These are phyloP conservation scores for Psettodes erumei DNA, from an alignment of 2,113 vertebrate species.

Conservation along the genomic window DNA sequence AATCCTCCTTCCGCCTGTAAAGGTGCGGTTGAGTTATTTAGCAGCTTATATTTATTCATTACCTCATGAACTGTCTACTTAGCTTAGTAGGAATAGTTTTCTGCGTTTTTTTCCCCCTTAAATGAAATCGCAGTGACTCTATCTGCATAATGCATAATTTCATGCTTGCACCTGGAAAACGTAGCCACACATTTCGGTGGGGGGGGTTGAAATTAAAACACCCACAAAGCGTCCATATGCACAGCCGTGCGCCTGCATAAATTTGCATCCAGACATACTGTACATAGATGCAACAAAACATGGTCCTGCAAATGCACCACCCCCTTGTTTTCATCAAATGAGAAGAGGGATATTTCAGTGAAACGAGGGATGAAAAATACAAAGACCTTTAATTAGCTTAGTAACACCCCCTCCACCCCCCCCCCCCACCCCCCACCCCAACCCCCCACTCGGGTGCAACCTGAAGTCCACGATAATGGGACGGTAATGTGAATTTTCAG, in stretches of 20 bases:
- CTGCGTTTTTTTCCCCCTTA: neutral
- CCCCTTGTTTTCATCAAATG: neutral
- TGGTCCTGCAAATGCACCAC: neutral
- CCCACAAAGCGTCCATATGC: neutral
- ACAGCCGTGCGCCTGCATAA: neutral
- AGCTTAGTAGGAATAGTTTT: constrained; percentile 22
- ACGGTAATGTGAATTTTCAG: neutral
- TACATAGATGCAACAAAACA: too few species aligned
- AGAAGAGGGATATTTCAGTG: neutral
- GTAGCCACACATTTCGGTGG: constrained; percentile 23
- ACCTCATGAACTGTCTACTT: constrained; percentile 46
- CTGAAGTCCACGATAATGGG: neutral
- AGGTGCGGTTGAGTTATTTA: constrained; percentile 48
- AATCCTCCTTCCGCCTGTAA: constrained; percentile 17
- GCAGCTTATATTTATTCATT: constrained; percentile 59
- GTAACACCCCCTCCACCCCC: too few species aligned
- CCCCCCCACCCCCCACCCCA: too few species aligned
- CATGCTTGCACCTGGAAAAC: constrained; percentile 36
- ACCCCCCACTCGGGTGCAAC: too few species aligned
- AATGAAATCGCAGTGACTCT: constrained; percentile 17
- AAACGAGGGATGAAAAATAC: neutral
- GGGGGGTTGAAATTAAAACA: constrained; percentile 11
- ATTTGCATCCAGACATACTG: neutral
- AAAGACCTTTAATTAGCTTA: too few species aligned
- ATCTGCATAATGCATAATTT: constrained; percentile 39